Evolutionary conservation across 2,888 invertebrate genomes (phyloP), one percentile per base, ranked within the genome.

Genomic region (Cerastoderma edule): DNA sequence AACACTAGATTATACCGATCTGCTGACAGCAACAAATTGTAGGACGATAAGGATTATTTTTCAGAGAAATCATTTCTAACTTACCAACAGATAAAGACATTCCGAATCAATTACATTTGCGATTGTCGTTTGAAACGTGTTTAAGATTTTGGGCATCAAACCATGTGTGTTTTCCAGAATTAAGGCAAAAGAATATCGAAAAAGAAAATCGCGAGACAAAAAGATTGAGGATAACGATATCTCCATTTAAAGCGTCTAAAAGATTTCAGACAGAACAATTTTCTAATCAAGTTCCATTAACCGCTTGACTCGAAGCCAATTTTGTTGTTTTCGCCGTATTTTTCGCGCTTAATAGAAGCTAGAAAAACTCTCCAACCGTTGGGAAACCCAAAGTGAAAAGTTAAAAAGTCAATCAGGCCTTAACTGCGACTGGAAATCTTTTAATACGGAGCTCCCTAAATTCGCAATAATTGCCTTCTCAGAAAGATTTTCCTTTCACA

Each of bases 401-500:
- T 50, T 50, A 50, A 50, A 50, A 50, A 50, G 50, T 50, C 24
- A 5, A 22, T 22, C 50, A 50, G 50, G 10, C 50, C 50, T 27
- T n/a, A 50, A 50, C 50, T 50, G 24, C 50, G 19, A 24, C 24
- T 10, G 50, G 44, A 70, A 75, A 75, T 79, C 78, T 79, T 80
- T 80, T 80, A 80, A 80, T 80, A 73, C 76, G 65, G 63, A 64
- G 76, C 66, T 73, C 56, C 65, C 76, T 76, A 73, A 72, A 80
- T 80, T 76, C 60, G 72, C 71, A 32, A 71, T 80, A 80, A 80
- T 80, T 80, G 80, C 53, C 50, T 65, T 71, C 71, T 71, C 76
- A 67, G 46, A 80, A 73, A 75, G 71, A 80, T 80, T 80, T 80
- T 67, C 67, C 76, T 80, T 80, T 80, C 80, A 80, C 67, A 80